Base-by-base conservation (phyloP, 2,113 vertebrate species). In the Labeo catla region DNA sequence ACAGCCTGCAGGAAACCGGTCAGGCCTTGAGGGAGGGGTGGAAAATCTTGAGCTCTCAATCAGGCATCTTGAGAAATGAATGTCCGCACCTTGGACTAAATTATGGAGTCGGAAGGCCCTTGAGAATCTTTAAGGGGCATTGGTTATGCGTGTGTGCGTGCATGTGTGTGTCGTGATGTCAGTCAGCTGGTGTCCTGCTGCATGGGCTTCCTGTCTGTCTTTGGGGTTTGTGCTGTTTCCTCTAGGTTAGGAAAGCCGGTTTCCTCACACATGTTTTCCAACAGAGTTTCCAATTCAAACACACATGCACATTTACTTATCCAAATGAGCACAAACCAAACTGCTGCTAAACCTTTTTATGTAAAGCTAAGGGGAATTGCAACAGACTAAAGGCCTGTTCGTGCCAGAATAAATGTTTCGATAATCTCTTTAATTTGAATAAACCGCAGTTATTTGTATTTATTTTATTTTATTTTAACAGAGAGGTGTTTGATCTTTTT, bases 151-250 rank as follows among this genome's bases (percentile, higher is more conserved):
- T 86, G 52, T 73, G 70, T 81, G 16, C 47, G 63, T 78, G 36
- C 84, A n/a, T 63, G n/a, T 23, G 8, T 59, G 72, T 70, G 21
- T 66, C 19, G 19, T 43, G 68, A 72, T 70, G 86, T 84, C 73
- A 89, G 49, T 81, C 77, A 88, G 52, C 73, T 84, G 50, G 21
- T 80, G 39, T 77, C 63, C 72, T 43, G 84, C 84, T 86, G 82
- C 52, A 34, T 78, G 15, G 57, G 86, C 87, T 86, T 90, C 87
- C 87, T 88, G 85, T 86, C 80, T 83, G 76, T 81, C 70, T 50
- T 73, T 23, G 28, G 50, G 68, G 79, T 11, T 63, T 65, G 59
- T 68, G 57, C 36, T 43, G 70, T n/a, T 88, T 88, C 87, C 85
- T 88, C 21, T 86, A n/a, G 65, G 15, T 66, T 66, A 73, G 63